Percentiles rank a stretch among this genome's conserved stretches.
These are phyloP conservation scores for Coleophora deauratella DNA, from an alignment of 2,888 invertebrate species.

Conservation along the genomic window DNA sequence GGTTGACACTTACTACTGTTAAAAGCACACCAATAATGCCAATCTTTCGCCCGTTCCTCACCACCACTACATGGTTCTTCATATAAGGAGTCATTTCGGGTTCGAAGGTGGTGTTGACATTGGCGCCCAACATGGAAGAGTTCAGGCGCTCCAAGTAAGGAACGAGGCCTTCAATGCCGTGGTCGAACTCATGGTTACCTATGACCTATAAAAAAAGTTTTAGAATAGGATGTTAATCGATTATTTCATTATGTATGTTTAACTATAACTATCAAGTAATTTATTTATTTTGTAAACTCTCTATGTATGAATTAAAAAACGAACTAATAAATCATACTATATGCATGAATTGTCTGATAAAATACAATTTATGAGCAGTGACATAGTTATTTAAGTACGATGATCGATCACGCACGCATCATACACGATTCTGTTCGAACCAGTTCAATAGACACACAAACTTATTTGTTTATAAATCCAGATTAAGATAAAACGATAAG, in stretches of 20 bases:
- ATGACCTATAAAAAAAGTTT: slow-evolving; percentile 72
- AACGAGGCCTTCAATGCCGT: slow-evolving; percentile 79
- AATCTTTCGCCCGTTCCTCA: slow-evolving; percentile 76
- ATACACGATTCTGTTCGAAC: no score
- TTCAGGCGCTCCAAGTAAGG: slow-evolving; percentile 79
- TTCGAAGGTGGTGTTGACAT: slow-evolving; percentile 81
- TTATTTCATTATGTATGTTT: no score
- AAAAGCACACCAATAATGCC: slow-evolving; percentile 87
- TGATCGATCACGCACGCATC: no score
- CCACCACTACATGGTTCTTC: slow-evolving; percentile 77
- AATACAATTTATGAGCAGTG: no score
- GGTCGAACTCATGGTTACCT: slow-evolving; percentile 92
- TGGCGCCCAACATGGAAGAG: slow-evolving; percentile 81
- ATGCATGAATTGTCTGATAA: no score
- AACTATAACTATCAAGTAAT: no score
- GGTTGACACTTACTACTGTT: slow-evolving; percentile 37
- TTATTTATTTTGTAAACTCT: no score
- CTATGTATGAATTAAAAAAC: no score
- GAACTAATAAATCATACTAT: no score
- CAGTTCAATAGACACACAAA: no score
- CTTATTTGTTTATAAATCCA: not conserved
- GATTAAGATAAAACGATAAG: not conserved
- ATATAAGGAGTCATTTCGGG: slow-evolving; percentile 77
- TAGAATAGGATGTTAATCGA: no score
- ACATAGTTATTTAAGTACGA: no score